Conservation (phyloP, 1,140 invertebrate genomes). For the Cecropterus lyciades region DNA sequence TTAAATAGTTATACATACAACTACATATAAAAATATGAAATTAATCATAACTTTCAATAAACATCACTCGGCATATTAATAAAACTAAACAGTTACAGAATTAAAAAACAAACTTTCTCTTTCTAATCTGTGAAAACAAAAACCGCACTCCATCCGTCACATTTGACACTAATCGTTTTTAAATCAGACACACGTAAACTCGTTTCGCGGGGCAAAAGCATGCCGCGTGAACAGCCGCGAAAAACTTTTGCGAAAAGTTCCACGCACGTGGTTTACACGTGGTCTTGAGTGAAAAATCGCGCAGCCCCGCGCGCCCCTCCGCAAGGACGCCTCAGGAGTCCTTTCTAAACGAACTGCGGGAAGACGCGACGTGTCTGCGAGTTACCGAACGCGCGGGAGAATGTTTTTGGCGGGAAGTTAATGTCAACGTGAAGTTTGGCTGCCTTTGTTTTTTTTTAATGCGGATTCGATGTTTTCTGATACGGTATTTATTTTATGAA, state of each 20-base stretch:
- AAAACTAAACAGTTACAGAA: neutral
- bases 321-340: conserved; percentile 46
- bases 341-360: conserved; percentile 54
- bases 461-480: neutral
- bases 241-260: conserved; percentile 57
- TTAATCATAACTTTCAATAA: neutral
- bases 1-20: no score
- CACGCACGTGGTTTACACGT: conserved; percentile 73
- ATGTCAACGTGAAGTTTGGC: conserved; percentile 1
- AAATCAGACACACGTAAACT: conserved; percentile 20
- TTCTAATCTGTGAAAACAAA: neutral
- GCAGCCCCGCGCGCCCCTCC: conserved; percentile 59
- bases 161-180: conserved; percentile 16
- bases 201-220: neutral
- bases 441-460: neutral
- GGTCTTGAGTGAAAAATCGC: conserved; percentile 78
- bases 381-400: conserved; percentile 31
- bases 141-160: conserved; percentile 12
- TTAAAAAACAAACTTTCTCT: conserved; percentile 17
- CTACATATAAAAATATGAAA: neutral
- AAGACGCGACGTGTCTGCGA: conserved; percentile 43
- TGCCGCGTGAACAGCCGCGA: conserved; percentile 21
- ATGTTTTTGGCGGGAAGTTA: conserved; percentile 32
- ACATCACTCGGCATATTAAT: neutral
- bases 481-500: neutral